Conservation (phyloP, 1,140 invertebrate genomes). For the Grapholita molesta region DNA sequence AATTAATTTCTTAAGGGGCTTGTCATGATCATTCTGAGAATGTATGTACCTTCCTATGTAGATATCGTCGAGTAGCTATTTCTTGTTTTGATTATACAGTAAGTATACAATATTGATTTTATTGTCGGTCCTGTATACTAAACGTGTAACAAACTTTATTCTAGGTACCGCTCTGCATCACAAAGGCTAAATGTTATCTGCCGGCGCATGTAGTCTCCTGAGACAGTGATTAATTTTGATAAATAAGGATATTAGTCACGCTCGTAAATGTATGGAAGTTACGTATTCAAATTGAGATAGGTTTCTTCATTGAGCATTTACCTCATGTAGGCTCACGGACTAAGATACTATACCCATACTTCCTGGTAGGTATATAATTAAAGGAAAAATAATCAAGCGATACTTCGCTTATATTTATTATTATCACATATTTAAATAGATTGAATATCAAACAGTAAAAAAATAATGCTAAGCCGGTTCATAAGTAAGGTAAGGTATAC, state of each 20-base stretch:
- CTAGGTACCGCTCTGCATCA: constrained; percentile 12
- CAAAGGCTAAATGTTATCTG: constrained; percentile 9
- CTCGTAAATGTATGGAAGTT: not conserved
- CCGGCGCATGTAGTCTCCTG: constrained; percentile 11
- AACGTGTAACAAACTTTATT: constrained; percentile 4
- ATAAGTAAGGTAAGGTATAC: too few relatives aligned
- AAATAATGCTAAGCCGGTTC: too few relatives aligned
- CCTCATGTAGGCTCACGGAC: not conserved
- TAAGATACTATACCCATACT: not conserved
- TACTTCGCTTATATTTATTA: too few relatives aligned
- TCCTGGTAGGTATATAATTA: not conserved
- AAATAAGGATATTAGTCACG: constrained; percentile 15
- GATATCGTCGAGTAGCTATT: not conserved
- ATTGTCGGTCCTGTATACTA: not conserved
- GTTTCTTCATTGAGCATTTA: not conserved
- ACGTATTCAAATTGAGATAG: not conserved
- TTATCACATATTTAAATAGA: not conserved
- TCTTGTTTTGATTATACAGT: not conserved
- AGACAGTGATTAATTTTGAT: constrained; percentile 15
- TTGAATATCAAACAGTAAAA: not conserved
- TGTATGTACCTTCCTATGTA: too few relatives aligned
- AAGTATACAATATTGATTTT: not conserved
- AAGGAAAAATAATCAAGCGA: not conserved
- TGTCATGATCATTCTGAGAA: too few relatives aligned
- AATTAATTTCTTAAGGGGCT: too few relatives aligned